Conservation (phyloP, 2,797 vertebrate genomes). For the Clarias fuscus region DNA sequence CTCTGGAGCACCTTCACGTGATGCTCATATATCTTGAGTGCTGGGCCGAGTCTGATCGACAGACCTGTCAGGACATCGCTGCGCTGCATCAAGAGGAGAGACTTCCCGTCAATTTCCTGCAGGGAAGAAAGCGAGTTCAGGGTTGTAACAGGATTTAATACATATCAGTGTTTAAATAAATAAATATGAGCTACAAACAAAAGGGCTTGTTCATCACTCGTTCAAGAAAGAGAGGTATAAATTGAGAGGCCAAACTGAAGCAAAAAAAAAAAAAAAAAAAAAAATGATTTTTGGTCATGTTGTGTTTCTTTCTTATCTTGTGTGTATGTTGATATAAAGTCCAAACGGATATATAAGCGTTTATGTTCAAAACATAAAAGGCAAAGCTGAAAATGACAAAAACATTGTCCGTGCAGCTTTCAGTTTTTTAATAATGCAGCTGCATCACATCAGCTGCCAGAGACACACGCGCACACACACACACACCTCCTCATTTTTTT, state of each 20-base stretch:
- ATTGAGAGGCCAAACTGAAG: neutral
- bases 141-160: neutral
- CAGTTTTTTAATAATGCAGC: neutral
- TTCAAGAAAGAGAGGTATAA: neutral
- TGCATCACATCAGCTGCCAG: too few relatives aligned
- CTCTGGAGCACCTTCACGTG: slow-evolving; percentile 90
- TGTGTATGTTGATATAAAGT: neutral
- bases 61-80: slow-evolving; percentile 88
- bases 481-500: neutral
- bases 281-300: neutral
- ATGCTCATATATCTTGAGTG: slow-evolving; percentile 91
- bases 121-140: neutral
- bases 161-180: too few relatives aligned
- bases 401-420: too few relatives aligned
- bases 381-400: too few relatives aligned
- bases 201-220: neutral
- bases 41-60: slow-evolving; percentile 89
- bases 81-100: slow-evolving; percentile 89
- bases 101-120: slow-evolving; percentile 91
- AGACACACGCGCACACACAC: neutral
- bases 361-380: neutral
- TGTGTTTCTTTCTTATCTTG: neutral
- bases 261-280: neutral
- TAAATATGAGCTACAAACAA: neutral
- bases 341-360: neutral